phyloP scores from a whole-genome alignment of 2,113 vertebrate species.

The Etheostoma cragini region DNA sequence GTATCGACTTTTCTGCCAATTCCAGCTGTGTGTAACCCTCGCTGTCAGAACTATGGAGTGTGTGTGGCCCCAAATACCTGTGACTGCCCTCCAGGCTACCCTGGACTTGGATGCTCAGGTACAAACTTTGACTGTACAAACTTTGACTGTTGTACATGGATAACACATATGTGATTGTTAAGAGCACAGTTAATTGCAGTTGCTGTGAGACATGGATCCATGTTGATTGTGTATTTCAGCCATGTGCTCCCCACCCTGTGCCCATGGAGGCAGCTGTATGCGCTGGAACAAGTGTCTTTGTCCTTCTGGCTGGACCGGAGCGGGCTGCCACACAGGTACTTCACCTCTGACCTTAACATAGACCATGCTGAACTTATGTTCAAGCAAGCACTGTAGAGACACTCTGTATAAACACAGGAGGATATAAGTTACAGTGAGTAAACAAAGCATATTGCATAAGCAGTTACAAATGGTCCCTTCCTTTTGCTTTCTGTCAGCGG shows the following conservation, averaged over 20 bases:
- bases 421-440: neutral
- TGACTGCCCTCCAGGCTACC: slow-evolving; percentile 86
- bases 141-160: neutral
- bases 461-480: neutral
- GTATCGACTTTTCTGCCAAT: neutral
- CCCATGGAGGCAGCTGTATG: slow-evolving; percentile 86
- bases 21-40: slow-evolving; percentile 83
- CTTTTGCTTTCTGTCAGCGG: slow-evolving; percentile 66
- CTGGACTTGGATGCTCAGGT: slow-evolving; percentile 87
- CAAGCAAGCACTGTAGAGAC: neutral
- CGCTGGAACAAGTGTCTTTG: slow-evolving; percentile 86
- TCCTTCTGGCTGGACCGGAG: slow-evolving; percentile 81
- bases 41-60: slow-evolving; percentile 85
- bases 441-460: neutral
- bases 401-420: neutral
- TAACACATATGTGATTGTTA: neutral
- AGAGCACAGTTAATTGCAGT: neutral
- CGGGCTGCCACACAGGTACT: slow-evolving; percentile 86
- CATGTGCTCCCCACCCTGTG: slow-evolving; percentile 86
- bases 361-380: neutral
- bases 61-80: slow-evolving; percentile 86
- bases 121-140: slow-evolving; percentile 24
- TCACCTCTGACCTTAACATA: neutral
- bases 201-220: neutral
- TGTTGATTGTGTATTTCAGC: slow-evolving; percentile 75